A percentile compares a stretch with the other conserved stretches of the same genome.
phyloP scores from a whole-genome alignment of 2,888 invertebrate genomes.

The Ethmia dodecea region DNA sequence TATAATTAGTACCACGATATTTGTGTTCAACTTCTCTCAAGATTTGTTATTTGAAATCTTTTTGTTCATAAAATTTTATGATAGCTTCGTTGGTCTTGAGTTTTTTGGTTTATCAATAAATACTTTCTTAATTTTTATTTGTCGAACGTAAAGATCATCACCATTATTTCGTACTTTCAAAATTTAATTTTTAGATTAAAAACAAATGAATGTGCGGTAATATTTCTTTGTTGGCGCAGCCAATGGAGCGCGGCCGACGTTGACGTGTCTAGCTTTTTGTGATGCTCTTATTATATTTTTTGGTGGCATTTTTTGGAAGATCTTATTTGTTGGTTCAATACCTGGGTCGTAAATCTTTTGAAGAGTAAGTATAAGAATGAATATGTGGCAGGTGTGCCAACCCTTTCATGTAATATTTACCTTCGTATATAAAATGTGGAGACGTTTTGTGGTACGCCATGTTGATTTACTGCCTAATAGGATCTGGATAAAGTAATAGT shows the following conservation, averaged over 20 bases:
- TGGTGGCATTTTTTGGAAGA: constrained; percentile 65
- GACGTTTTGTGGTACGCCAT: constrained; percentile 6
- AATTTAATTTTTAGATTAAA: too few species aligned
- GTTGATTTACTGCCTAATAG: constrained; percentile 10
- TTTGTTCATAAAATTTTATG: constrained; percentile 46
- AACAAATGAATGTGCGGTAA: constrained; percentile 59
- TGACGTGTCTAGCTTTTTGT: constrained; percentile 69
- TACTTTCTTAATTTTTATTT: constrained; percentile 7
- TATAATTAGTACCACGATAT: constrained; percentile 69
- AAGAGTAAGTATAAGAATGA: constrained; percentile 42
- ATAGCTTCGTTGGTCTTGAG: constrained; percentile 18
- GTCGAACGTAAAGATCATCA: constrained; percentile 6
- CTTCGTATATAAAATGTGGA: constrained; percentile 10
- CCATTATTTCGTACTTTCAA: constrained; percentile 20
- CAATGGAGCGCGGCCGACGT: constrained; percentile 63
- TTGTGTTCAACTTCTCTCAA: constrained; percentile 44
- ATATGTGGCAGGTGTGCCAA: constrained; percentile 67
- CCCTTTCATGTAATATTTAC: constrained; percentile 42
- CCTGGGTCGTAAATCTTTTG: constrained; percentile 69
- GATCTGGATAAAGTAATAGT: constrained; percentile 4
- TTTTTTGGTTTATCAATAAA: constrained; percentile 6
- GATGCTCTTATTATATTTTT: constrained; percentile 70
- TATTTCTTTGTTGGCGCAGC: constrained; percentile 70
- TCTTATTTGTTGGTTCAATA: constrained; percentile 72
- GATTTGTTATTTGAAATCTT: constrained; percentile 26